Percentiles rank a stretch among this genome's conserved stretches.
These are phyloP conservation scores for Leptura quadrifasciata DNA, from an alignment of 2,888 invertebrate genomes.

Conservation along the genomic window DNA sequence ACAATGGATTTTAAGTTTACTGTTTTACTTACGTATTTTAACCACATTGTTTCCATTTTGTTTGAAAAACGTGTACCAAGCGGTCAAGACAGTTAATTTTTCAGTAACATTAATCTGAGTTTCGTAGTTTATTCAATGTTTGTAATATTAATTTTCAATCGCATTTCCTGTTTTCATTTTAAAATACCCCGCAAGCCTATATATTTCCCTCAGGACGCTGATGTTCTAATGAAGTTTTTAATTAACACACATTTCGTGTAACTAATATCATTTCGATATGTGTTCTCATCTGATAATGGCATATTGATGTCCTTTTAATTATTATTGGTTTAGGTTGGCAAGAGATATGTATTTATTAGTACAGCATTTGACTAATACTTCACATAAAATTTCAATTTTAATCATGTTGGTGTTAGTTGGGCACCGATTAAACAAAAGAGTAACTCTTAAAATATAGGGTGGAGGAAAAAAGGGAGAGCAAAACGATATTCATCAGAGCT, in stretches of 20 bases:
- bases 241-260: constrained; percentile 25
- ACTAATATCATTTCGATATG: constrained; percentile 18
- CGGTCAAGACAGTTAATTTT: too few species aligned
- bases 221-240: constrained; percentile 9
- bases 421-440: neutral
- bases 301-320: constrained; percentile 19
- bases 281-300: constrained; percentile 23
- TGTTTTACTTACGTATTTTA: too few species aligned
- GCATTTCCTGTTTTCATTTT: constrained; percentile 6
- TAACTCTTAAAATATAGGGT: too few species aligned
- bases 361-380: neutral
- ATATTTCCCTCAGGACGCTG: constrained; percentile 3
- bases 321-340: neutral
- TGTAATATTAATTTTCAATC: constrained; percentile 1
- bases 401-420: neutral
- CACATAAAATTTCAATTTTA: neutral
- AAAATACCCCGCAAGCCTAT: neutral
- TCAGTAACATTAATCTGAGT: too few species aligned
- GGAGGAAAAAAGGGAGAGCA: too few species aligned
- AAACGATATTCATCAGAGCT: too few species aligned
- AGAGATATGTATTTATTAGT: neutral
- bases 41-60: neutral
- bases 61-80: too few species aligned
- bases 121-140: too few species aligned
- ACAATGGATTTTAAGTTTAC: too few species aligned